These are phyloP conservation scores for Indicator maculatus DNA, from an alignment of 2,113 vertebrate species.

Conservation along the genomic window DNA sequence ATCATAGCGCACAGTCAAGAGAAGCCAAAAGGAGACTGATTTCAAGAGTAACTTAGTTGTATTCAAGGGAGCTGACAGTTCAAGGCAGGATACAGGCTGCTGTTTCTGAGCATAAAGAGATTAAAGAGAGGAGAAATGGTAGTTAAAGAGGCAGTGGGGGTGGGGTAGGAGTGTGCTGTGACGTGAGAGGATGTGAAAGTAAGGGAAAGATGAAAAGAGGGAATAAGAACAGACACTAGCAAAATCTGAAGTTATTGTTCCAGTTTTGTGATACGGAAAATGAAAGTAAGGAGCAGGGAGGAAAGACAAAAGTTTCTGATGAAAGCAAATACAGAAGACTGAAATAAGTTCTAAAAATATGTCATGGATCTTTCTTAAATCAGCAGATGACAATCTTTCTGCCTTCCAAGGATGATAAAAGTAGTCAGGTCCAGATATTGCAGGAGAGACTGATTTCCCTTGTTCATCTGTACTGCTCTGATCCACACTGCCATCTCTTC, in stretches of 20 bases:
- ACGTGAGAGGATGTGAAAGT: neutral
- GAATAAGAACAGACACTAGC: neutral
- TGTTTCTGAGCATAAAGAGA: neutral
- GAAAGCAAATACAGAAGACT: neutral
- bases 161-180: neutral
- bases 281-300: neutral
- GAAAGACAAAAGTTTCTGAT: neutral
- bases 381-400: neutral
- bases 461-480: neutral
- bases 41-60: neutral
- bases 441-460: neutral
- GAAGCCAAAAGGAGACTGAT: neutral
- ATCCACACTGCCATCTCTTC: neutral
- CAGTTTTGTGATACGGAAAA: neutral
- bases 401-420: neutral
- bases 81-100: neutral
- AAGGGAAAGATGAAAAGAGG: neutral
- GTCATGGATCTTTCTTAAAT: neutral
- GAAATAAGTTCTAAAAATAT: neutral
- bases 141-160: neutral
- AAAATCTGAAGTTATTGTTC: neutral
- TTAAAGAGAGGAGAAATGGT: neutral
- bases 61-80: slow-evolving; percentile 1
- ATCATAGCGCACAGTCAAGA: neutral
- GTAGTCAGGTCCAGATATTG: neutral